Conservation (phyloP, 2,888 invertebrate genomes). For the Lingula anatina region DNA sequence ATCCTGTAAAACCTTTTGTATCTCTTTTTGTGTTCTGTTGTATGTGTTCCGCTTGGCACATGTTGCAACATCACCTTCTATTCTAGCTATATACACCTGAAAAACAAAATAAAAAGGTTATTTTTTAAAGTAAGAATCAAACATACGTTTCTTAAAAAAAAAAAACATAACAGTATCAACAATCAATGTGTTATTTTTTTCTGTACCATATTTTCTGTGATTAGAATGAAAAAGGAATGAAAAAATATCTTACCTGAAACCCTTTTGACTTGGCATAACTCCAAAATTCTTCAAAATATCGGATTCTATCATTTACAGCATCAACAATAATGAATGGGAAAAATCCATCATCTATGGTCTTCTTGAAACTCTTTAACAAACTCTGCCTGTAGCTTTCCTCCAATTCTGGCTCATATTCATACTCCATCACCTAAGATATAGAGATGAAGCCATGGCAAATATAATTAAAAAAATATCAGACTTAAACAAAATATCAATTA, state of each 20-base stretch:
- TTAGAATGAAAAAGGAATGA: too few species aligned
- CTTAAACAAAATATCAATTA: too few species aligned
- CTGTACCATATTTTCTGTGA: too few species aligned
- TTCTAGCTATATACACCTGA: slow-evolving; percentile 85
- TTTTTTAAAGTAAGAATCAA: neutral
- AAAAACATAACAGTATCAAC: slow-evolving; percentile 1
- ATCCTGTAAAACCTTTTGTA: slow-evolving; percentile 66
- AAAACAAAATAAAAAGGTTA: slow-evolving; percentile 21
- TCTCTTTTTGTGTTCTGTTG: slow-evolving; percentile 71
- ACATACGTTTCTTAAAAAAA: neutral
- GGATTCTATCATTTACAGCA: slow-evolving; percentile 74
- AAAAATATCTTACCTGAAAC: slow-evolving; percentile 68
- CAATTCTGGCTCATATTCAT: slow-evolving; percentile 81
- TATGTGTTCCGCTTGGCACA: slow-evolving; percentile 84
- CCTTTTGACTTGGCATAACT: slow-evolving; percentile 73
- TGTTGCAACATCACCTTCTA: slow-evolving; percentile 72
- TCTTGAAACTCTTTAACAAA: slow-evolving; percentile 82
- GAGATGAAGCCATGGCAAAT: too few species aligned
- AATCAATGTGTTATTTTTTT: slow-evolving; percentile 3
- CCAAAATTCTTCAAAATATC: slow-evolving; percentile 80
- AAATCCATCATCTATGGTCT: slow-evolving; percentile 82
- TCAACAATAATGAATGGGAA: slow-evolving; percentile 91
- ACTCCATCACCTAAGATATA: slow-evolving; percentile 70
- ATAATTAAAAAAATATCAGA: too few species aligned
- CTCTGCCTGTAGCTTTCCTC: slow-evolving; percentile 78